Evolutionary conservation across 2,888 invertebrate genomes (phyloP).

Genomic region (Synergus itoensis): DNA sequence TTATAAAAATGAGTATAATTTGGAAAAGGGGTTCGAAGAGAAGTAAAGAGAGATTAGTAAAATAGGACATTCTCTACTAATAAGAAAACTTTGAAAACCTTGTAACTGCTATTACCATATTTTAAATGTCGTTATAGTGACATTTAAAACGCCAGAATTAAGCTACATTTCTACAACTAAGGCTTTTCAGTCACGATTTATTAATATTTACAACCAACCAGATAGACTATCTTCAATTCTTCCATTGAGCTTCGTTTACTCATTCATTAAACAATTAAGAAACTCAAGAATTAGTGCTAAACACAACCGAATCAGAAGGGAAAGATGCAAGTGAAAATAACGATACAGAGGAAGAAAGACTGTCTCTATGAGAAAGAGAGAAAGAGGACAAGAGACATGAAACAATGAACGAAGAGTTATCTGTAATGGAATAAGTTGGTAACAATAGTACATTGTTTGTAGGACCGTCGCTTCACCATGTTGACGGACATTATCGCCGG

Average conservation of each 20-base stretch:
- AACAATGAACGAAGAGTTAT: conserved; percentile 72
- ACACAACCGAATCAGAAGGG: neutral
- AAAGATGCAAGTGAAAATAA: conserved; percentile 23
- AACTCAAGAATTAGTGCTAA: conserved; percentile 5
- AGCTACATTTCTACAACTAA: no score
- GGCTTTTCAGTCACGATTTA: neutral
- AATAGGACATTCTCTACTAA: no score
- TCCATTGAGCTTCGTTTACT: neutral
- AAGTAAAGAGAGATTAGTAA: no score
- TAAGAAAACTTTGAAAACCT: no score
- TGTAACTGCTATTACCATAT: no score
- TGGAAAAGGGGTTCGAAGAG: no score
- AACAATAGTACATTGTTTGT: conserved; percentile 77
- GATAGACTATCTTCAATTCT: no score
- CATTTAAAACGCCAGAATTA: no score
- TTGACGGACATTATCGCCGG: conserved; percentile 78
- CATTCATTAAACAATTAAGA: conserved; percentile 1
- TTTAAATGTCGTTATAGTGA: no score
- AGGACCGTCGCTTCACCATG: conserved; percentile 73
- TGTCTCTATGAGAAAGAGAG: conserved; percentile 52
- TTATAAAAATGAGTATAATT: no score
- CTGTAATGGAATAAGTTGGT: conserved; percentile 78
- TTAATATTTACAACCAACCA: neutral
- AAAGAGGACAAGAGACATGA: conserved; percentile 53
- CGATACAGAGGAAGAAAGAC: conserved; percentile 49